These are phyloP conservation scores for Vultur gryphus DNA, from an alignment of 2,797 vertebrate genomes.

Conservation along the genomic window DNA sequence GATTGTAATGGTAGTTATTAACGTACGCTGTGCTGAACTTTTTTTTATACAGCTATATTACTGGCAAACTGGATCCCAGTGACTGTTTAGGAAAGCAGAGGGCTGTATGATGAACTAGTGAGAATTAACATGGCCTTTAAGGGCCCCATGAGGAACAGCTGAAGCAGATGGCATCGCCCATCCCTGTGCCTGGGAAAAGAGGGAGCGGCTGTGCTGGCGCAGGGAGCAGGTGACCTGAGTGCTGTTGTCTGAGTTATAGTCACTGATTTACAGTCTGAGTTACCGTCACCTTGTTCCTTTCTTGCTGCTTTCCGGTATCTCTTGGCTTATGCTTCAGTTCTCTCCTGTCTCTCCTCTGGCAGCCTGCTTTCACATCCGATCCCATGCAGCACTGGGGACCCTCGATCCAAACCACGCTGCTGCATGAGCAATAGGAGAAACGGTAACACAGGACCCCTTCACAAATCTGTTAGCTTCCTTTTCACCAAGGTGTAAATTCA, in stretches of 20 bases:
- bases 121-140: constrained; percentile 35
- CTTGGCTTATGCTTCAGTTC: background rate
- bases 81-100: background rate
- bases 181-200: background rate
- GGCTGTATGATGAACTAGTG: background rate
- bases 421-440: background rate
- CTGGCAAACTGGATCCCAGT: background rate
- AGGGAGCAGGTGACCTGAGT: constrained; percentile 8
- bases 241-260: background rate
- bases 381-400: background rate
- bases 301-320: background rate
- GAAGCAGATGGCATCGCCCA: background rate
- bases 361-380: background rate
- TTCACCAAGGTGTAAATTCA: background rate
- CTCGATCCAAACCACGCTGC: background rate
- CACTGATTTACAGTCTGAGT: background rate
- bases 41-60: background rate
- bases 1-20: background rate
- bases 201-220: background rate
- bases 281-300: background rate
- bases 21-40: background rate
- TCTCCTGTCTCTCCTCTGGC: background rate
- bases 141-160: background rate
- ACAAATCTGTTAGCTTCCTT: background rate
- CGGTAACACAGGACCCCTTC: background rate